phyloP scores from a whole-genome alignment of 2,113 vertebrate genomes.

The Neopipo cinnamomea region DNA sequence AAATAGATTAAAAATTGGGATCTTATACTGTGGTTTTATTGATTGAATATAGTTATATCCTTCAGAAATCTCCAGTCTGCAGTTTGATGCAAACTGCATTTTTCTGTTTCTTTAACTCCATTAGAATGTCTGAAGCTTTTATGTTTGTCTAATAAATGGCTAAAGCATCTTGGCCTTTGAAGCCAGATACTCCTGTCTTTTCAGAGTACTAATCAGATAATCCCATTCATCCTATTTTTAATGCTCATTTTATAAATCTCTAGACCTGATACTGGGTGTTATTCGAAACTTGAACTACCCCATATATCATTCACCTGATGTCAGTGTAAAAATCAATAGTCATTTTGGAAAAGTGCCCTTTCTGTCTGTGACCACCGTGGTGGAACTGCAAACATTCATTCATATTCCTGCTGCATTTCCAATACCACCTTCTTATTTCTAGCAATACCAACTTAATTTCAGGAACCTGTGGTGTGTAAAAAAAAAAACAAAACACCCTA shows the following conservation, averaged over 20 bases:
- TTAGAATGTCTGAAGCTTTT: neutral
- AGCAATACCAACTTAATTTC: conserved; percentile 55
- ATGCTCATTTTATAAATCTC: conserved; percentile 12
- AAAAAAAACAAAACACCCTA: neutral
- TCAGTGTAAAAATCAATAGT: conserved; percentile 20
- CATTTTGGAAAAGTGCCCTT: conserved; percentile 27
- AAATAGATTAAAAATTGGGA: neutral
- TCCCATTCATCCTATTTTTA: neutral
- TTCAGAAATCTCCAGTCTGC: neutral
- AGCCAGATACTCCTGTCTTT: neutral
- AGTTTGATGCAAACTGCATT: neutral
- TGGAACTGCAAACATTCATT: conserved; percentile 39
- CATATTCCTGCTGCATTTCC: conserved; percentile 25
- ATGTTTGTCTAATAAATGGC: neutral
- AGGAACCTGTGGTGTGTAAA: conserved; percentile 32
- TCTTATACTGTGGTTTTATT: neutral
- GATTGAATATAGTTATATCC: neutral
- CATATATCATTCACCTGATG: neutral
- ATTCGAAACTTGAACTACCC: neutral
- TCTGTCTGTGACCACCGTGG: conserved; percentile 22
- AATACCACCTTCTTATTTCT: conserved; percentile 10
- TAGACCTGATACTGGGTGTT: neutral
- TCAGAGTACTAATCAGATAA: conserved; percentile 2
- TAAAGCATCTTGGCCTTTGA: neutral
- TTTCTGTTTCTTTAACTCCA: neutral